These are phyloP conservation scores for Polydrusus cervinus DNA, from an alignment of 2,888 invertebrate genomes.

Conservation along the genomic window DNA sequence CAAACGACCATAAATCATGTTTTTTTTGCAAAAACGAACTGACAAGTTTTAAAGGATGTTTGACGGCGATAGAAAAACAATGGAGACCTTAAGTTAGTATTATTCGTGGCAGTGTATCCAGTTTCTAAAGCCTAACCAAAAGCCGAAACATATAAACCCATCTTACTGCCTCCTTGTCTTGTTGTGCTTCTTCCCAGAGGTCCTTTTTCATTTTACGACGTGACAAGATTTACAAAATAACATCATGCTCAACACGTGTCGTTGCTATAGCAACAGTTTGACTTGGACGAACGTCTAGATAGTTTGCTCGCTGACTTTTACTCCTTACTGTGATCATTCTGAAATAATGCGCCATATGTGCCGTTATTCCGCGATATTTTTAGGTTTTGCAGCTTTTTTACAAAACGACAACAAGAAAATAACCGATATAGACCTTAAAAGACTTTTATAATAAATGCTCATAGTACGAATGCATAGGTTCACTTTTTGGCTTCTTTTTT, in stretches of 20 bases:
- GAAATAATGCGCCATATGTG: constrained; percentile 62
- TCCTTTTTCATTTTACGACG: constrained; percentile 72
- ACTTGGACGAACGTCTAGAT: constrained; percentile 64
- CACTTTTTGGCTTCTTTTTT: not conserved
- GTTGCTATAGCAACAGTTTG: constrained; percentile 71
- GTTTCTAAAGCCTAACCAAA: constrained; percentile 55
- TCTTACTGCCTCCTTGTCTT: constrained; percentile 59
- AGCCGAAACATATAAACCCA: constrained; percentile 56
- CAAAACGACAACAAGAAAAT: constrained; percentile 37
- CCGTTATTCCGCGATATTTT: constrained; percentile 47
- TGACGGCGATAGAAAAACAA: constrained; percentile 37
- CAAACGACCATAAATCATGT: not conserved
- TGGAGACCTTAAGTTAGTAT: constrained; percentile 44
- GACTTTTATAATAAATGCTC: constrained; percentile 7
- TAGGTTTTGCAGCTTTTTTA: constrained; percentile 30
- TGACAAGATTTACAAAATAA: constrained; percentile 72
- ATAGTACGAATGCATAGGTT: constrained; percentile 25
- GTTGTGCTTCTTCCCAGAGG: constrained; percentile 66
- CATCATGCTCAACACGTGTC: constrained; percentile 72
- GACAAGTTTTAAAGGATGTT: constrained; percentile 16
- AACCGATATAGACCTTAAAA: constrained; percentile 28
- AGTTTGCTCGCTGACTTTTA: constrained; percentile 66
- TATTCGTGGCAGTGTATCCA: constrained; percentile 49
- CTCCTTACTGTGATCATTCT: constrained; percentile 66
- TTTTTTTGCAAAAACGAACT: constrained; percentile 3